Conservation (phyloP, 2,113 vertebrate species). For the Tachycineta bicolor region DNA sequence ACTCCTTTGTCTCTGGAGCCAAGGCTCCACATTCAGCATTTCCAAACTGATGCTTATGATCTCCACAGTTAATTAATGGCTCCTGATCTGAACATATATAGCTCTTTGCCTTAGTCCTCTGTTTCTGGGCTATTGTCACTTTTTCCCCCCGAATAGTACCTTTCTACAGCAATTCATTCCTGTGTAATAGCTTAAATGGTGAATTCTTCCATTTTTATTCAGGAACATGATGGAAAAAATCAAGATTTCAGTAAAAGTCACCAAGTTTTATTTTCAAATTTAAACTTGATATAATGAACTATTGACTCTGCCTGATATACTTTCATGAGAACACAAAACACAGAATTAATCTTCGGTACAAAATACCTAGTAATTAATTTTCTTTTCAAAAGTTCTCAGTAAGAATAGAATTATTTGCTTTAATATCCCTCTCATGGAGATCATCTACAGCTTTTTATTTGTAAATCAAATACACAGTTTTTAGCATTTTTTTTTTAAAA, state of each 20-base stretch:
- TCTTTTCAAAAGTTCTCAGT: not conserved
- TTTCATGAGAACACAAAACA: not conserved
- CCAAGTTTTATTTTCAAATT: not conserved
- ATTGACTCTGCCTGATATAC: not conserved
- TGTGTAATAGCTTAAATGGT: not conserved
- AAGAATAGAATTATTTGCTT: not conserved
- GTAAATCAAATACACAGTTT: not conserved
- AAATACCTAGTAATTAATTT: not conserved
- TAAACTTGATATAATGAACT: not conserved
- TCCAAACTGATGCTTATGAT: not conserved
- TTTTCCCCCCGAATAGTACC: not conserved
- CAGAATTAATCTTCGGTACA: not conserved
- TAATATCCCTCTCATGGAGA: not conserved
- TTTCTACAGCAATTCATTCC: not conserved
- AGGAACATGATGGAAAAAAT: not conserved
- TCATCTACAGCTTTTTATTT: not conserved
- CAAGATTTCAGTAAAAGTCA: not conserved
- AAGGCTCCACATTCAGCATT: not conserved
- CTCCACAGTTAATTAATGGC: not conserved
- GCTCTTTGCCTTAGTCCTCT: not conserved
- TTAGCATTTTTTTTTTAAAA: not conserved
- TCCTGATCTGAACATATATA: not conserved
- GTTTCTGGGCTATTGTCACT: not conserved
- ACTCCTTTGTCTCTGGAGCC: not conserved
- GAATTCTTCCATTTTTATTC: not conserved